phyloP scores from a whole-genome alignment of 2,888 invertebrate species.

The Calliphora vomitoria region DNA sequence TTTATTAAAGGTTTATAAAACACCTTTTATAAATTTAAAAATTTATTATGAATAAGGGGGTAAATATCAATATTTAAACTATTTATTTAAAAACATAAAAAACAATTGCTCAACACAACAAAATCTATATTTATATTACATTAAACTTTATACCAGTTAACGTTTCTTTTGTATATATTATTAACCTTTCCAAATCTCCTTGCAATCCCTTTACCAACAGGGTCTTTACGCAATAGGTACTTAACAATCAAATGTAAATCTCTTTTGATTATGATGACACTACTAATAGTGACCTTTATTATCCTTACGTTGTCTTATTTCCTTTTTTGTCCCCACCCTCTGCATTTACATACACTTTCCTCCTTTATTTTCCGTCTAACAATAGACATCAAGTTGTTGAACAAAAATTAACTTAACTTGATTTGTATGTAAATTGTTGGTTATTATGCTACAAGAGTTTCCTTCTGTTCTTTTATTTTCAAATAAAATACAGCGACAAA shows the following conservation, averaged over 20 bases:
- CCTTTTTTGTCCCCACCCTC: not conserved
- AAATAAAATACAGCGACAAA: slow-evolving; percentile 41
- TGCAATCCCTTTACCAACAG: not conserved
- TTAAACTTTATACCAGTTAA: not conserved
- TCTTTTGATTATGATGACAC: slow-evolving; percentile 59
- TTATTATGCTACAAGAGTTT: slow-evolving; percentile 42
- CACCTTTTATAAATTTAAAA: too few relatives aligned
- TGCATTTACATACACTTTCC: not conserved
- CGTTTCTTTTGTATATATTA: not conserved
- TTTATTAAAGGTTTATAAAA: too few relatives aligned
- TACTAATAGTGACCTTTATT: slow-evolving; percentile 56
- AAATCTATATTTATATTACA: too few relatives aligned
- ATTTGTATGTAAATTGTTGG: slow-evolving; percentile 69
- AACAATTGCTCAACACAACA: too few relatives aligned
- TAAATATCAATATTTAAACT: too few relatives aligned
- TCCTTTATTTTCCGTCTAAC: slow-evolving; percentile 13
- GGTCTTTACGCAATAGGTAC: not conserved
- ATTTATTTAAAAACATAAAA: too few relatives aligned
- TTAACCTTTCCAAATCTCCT: not conserved
- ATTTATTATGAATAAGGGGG: too few relatives aligned
- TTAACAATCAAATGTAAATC: slow-evolving; percentile 56
- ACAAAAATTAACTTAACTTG: slow-evolving; percentile 48
- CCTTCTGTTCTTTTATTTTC: slow-evolving; percentile 47
- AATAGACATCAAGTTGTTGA: slow-evolving; percentile 38
- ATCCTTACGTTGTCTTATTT: slow-evolving; percentile 24